Conservation (phyloP, 1,140 invertebrate genomes). For the Listronotus bonariensis region DNA sequence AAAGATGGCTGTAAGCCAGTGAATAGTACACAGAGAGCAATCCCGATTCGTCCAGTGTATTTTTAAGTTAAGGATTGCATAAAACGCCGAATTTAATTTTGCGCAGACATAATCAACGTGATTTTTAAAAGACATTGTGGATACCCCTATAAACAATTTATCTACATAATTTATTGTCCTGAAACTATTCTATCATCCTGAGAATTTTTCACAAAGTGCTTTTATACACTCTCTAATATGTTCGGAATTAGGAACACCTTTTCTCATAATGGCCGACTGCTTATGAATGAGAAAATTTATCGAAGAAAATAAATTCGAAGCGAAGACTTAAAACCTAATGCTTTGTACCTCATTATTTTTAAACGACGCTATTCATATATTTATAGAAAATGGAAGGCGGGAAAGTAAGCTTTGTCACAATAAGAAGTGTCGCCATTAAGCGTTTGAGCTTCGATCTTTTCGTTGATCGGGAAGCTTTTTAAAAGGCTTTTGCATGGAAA, state of each 20-base stretch:
- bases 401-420: background rate
- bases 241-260: constrained; percentile 3
- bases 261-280: background rate
- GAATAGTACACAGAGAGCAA: too few species aligned
- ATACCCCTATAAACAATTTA: background rate
- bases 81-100: too few species aligned
- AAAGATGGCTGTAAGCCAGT: too few species aligned
- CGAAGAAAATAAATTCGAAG: constrained; percentile 9
- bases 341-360: constrained; percentile 10
- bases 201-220: background rate
- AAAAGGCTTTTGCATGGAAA: too few species aligned
- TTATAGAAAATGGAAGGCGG: constrained; percentile 14
- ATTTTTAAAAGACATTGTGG: too few species aligned
- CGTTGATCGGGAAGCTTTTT: too few species aligned
- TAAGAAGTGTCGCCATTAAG: too few species aligned
- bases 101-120: too few species aligned
- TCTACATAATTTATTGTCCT: background rate
- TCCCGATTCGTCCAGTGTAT: too few species aligned
- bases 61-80: too few species aligned
- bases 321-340: background rate
- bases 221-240: background rate
- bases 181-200: background rate
- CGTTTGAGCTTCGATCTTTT: too few species aligned
- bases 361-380: constrained; percentile 12
- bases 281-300: constrained; percentile 16